phyloP scores from a whole-genome alignment of 2,888 invertebrate species.

The Argynnis bischoffii region DNA sequence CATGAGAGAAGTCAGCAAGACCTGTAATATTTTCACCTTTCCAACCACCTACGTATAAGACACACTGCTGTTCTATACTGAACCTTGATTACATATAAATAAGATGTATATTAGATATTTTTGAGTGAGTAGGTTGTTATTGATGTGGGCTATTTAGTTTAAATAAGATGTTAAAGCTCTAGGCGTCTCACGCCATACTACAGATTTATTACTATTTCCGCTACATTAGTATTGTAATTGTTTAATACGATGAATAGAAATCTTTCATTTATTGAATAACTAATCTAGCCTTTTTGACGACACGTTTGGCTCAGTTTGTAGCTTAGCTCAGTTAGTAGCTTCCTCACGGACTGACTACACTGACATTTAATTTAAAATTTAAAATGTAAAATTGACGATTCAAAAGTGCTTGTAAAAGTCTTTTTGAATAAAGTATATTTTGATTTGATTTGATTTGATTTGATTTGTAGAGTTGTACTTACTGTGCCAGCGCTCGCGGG shows the following conservation, averaged over 20 bases:
- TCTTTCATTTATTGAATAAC: not conserved
- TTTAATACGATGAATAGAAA: not conserved
- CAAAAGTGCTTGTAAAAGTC: too few relatives aligned
- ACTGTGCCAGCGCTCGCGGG: too few relatives aligned
- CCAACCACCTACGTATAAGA: conserved; percentile 10
- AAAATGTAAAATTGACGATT: too few relatives aligned
- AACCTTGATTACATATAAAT: not conserved
- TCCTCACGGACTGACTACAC: too few relatives aligned
- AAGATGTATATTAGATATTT: not conserved
- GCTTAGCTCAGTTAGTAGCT: too few relatives aligned
- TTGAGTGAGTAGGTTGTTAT: conserved; percentile 44
- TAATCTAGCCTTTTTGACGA: too few relatives aligned
- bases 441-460: too few relatives aligned
- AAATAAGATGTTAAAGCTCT: conserved; percentile 39
- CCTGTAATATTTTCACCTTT: conserved; percentile 14
- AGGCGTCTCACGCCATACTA: conserved; percentile 26
- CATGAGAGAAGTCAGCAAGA: conserved; percentile 1
- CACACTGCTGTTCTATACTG: not conserved
- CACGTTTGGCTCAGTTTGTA: too few relatives aligned
- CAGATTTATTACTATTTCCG: conserved; percentile 12
- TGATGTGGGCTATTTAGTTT: conserved; percentile 44
- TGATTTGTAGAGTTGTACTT: too few relatives aligned
- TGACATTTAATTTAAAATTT: too few relatives aligned
- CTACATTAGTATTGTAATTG: conserved; percentile 15
- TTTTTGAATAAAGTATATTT: too few relatives aligned